These are phyloP conservation scores for Phoxinus phoxinus DNA, from an alignment of 2,113 vertebrate genomes.

Conservation along the genomic window DNA sequence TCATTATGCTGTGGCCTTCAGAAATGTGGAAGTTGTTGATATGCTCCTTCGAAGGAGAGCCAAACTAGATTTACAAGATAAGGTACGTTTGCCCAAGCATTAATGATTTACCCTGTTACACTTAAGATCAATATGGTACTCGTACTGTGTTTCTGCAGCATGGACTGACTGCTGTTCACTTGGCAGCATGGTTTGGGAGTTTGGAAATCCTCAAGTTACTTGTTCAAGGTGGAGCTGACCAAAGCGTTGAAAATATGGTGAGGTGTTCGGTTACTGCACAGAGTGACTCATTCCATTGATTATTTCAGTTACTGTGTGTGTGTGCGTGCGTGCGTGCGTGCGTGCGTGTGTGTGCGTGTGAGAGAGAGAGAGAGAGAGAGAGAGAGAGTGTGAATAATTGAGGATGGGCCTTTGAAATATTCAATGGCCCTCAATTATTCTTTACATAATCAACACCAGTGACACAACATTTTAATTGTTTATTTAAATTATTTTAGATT, in stretches of 20 bases:
- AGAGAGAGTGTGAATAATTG: too few species aligned
- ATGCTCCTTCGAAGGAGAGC: constrained; percentile 86
- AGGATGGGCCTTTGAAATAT: too few species aligned
- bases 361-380: too few species aligned
- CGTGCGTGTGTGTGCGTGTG: too few species aligned
- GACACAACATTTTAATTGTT: too few species aligned
- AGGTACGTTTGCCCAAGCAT: constrained; percentile 71
- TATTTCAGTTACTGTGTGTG: too few species aligned
- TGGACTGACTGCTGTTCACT: constrained; percentile 84
- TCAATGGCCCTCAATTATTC: too few species aligned
- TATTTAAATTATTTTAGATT: neutral
- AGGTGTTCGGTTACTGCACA: neutral
- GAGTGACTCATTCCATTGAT: neutral
- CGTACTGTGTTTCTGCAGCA: constrained; percentile 71
- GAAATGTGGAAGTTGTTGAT: constrained; percentile 76
- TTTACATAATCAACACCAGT: too few species aligned
- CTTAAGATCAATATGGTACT: neutral
- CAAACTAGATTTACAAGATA: constrained; percentile 85
- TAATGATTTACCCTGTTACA: neutral
- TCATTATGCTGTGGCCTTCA: constrained; percentile 86
- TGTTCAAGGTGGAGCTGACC: constrained; percentile 86
- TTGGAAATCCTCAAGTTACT: constrained; percentile 84
- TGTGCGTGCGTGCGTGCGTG: too few species aligned
- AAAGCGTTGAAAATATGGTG: constrained; percentile 84
- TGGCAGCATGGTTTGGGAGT: constrained; percentile 90